These are phyloP conservation scores for Ypsolopha scabrella DNA, from an alignment of 2,888 invertebrate species.

Conservation along the genomic window DNA sequence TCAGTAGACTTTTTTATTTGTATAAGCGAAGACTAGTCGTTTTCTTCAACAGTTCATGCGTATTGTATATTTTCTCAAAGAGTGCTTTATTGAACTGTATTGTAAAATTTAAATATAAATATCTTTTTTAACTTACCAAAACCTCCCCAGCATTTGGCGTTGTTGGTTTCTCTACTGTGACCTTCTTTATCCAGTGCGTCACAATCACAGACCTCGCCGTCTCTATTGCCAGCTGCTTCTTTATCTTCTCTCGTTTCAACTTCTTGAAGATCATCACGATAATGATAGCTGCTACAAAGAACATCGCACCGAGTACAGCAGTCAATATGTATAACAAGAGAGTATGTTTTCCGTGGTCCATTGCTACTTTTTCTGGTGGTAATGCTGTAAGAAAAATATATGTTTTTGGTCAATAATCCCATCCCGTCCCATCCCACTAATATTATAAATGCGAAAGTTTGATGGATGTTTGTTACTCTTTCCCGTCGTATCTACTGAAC, in stretches of 20 bases:
- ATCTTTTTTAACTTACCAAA: slow-evolving; percentile 51
- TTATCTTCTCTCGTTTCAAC: slow-evolving; percentile 81
- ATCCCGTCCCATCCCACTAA: no score
- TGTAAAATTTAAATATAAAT: no score
- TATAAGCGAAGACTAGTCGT: no score
- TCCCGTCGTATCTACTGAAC: no score
- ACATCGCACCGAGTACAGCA: slow-evolving; percentile 71
- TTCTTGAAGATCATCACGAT: slow-evolving; percentile 78
- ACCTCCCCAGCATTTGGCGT: slow-evolving; percentile 73
- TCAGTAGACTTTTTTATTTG: no score
- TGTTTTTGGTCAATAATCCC: no score
- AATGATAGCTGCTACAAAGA: slow-evolving; percentile 68
- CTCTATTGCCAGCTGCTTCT: slow-evolving; percentile 84
- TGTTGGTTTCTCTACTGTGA: slow-evolving; percentile 85
- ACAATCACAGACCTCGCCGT: slow-evolving; percentile 84
- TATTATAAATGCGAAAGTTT: no score
- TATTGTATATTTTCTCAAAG: no score
- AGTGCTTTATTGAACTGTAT: no score
- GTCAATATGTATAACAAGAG: slow-evolving; percentile 70
- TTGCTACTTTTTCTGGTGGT: slow-evolving; percentile 40
- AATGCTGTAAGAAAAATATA: slow-evolving; percentile 25
- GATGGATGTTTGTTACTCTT: no score
- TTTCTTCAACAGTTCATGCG: no score
- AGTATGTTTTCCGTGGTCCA: slow-evolving; percentile 61
- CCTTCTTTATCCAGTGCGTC: slow-evolving; percentile 92